phyloP scores from a whole-genome alignment of 35 echinoderm and acorn worm genomes.

The Apostichopus japonicus region DNA sequence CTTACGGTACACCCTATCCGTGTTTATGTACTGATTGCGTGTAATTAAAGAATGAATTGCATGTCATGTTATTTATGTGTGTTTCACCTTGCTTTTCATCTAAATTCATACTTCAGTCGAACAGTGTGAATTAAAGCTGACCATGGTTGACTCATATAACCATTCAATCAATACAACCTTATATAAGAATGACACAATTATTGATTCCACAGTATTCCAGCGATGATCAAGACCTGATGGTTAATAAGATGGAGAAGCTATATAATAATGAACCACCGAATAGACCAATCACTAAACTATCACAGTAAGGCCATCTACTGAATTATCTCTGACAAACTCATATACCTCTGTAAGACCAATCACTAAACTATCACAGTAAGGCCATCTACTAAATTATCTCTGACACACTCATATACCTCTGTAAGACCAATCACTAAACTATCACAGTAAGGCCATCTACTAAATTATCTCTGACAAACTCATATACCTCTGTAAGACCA shows the following conservation, averaged over 20 bases:
- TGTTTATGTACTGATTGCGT: too few species aligned
- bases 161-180: too few species aligned
- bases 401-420: too few species aligned
- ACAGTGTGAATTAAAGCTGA: too few species aligned
- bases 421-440: constrained; percentile 71
- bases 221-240: constrained; percentile 86
- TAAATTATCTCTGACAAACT: too few species aligned
- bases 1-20: too few species aligned
- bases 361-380: constrained; percentile 53
- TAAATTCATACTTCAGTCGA: too few species aligned
- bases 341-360: constrained; percentile 21
- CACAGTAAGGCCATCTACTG: constrained; percentile 51
- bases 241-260: constrained; percentile 44
- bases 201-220: constrained; percentile 70
- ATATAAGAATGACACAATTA: background rate
- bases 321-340: too few species aligned
- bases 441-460: constrained; percentile 52
- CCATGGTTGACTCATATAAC: too few species aligned
- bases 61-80: too few species aligned
- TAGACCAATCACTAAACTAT: constrained; percentile 74
- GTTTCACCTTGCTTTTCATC: too few species aligned
- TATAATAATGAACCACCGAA: background rate
- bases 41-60: too few species aligned
- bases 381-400: background rate
- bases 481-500: constrained; percentile 8